Evolutionary conservation across 2,888 invertebrate species (phyloP).

Genomic region (Phragmatobia fuliginosa): DNA sequence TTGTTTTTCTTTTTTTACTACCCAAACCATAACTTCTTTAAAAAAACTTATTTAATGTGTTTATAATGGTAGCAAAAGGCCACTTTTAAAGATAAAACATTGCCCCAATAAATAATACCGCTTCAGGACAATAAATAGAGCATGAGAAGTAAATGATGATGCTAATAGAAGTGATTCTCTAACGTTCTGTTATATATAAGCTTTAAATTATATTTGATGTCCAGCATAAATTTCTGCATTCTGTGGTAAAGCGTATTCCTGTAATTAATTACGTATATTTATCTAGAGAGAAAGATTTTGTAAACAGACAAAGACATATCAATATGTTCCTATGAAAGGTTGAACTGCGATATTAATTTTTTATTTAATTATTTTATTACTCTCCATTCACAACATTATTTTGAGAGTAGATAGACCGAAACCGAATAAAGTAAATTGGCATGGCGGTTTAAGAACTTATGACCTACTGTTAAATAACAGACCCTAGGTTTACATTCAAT

Average conservation of each 20-base stretch:
- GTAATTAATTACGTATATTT: not conserved
- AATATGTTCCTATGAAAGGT: too few species aligned
- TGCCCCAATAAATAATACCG: not conserved
- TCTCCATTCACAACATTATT: not conserved
- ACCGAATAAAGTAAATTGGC: not conserved
- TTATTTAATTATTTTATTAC: too few species aligned
- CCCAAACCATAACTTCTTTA: not conserved
- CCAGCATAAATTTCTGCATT: too few species aligned
- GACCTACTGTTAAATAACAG: conserved; percentile 10
- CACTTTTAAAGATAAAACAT: not conserved
- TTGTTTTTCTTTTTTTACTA: not conserved
- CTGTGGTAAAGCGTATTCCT: not conserved
- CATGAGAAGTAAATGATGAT: not conserved
- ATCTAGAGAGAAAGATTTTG: too few species aligned
- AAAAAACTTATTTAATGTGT: not conserved
- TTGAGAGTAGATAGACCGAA: not conserved
- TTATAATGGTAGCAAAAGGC: not conserved
- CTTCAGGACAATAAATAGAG: not conserved
- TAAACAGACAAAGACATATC: not conserved
- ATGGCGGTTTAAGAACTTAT: not conserved
- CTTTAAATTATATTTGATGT: not conserved
- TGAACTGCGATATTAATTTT: too few species aligned
- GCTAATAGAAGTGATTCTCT: not conserved
- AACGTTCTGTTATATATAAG: not conserved
- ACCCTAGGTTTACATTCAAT: not conserved